Conservation (phyloP, 1,140 invertebrate species). For the Aphaenogaster ashmeadi region DNA sequence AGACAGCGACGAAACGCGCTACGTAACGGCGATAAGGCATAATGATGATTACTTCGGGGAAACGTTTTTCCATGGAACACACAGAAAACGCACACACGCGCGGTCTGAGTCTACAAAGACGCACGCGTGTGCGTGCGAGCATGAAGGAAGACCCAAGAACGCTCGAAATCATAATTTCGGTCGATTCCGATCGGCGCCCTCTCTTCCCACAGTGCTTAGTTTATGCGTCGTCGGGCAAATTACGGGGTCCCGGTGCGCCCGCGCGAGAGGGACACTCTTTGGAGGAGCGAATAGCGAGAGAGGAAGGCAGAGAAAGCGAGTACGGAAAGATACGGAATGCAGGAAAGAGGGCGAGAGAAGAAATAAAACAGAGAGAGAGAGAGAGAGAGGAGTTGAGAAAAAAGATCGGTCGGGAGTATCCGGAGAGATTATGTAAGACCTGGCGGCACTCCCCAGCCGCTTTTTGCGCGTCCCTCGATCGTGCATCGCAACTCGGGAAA, state of each 20-base stretch:
- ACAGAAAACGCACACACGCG: neutral
- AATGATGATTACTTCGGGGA: conserved; percentile 78
- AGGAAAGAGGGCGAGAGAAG: conserved; percentile 21
- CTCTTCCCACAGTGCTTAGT: conserved; percentile 67
- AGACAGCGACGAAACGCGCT: neutral
- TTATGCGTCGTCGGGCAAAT: conserved; percentile 71
- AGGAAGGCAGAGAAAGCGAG: neutral
- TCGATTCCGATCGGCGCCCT: conserved; percentile 58
- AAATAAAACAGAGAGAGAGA: conserved; percentile 6
- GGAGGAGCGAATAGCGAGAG: neutral
- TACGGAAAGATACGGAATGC: conserved; percentile 29
- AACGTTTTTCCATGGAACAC: conserved; percentile 42
- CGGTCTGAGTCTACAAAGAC: neutral
- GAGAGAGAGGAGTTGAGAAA: neutral
- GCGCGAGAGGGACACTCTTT: conserved; percentile 30
- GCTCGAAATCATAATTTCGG: conserved; percentile 70
- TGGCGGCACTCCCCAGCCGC: neutral
- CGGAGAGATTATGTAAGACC: conserved; percentile 31
- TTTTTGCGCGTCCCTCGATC: conserved; percentile 37
- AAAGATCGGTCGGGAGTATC: conserved; percentile 15
- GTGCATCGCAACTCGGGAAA: conserved; percentile 33
- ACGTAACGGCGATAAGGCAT: conserved; percentile 62
- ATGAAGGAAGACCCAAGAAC: conserved; percentile 1
- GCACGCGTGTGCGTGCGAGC: neutral
- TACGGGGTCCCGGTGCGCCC: conserved; percentile 65